Base-by-base conservation (phyloP, 2,113 vertebrate species). In the Stercorarius parasiticus region DNA sequence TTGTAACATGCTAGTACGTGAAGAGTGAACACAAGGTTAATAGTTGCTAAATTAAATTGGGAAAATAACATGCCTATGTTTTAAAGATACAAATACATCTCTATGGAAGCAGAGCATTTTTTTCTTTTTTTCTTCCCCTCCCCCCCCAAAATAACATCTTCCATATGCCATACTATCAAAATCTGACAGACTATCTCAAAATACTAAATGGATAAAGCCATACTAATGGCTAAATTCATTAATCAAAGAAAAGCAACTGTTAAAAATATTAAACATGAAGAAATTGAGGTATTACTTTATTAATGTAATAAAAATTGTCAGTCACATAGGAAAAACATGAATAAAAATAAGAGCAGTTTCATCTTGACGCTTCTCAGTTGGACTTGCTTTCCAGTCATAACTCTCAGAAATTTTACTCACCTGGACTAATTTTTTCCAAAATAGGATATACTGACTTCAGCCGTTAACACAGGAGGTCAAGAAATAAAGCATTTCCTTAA, bases 1-100 rank as follows among this genome's bases (percentile, higher is more conserved):
- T 13, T 43, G 42, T 3, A 50, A 58, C 2, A 9, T 1, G 26
- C 2, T 38, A 32, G 11, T 2, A 26, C 1, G 1, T 15, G 34
- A 88, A 70, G 14, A 64, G 7, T 53, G 21, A 69, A 21, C 43
- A 59, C 9, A 5, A n/a, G 38, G 9, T 38, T 5, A 76, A n/a
- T 0, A 64, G 32, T 0, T 55, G 49, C 7, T 36, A 26, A 67
- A 67, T 10, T n/a, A 4, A 38, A n/a, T 11, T 5, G 9, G 8
- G 11, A 79, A 61, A 82, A n/a, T 22, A 67, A 30, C 26, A 3
- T 2, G 9, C 10, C 40, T 22, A 2, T 34, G 10, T 30, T 74
- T 71, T 27, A 53, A 49, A 71, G 19, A 32, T 16, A n/a, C 38
- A 93, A 88, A 50, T 22, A 72, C 14, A 73, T 13, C 16, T 23